phyloP scores from a whole-genome alignment of 2,797 vertebrate genomes.

The Cossypha caffra region DNA sequence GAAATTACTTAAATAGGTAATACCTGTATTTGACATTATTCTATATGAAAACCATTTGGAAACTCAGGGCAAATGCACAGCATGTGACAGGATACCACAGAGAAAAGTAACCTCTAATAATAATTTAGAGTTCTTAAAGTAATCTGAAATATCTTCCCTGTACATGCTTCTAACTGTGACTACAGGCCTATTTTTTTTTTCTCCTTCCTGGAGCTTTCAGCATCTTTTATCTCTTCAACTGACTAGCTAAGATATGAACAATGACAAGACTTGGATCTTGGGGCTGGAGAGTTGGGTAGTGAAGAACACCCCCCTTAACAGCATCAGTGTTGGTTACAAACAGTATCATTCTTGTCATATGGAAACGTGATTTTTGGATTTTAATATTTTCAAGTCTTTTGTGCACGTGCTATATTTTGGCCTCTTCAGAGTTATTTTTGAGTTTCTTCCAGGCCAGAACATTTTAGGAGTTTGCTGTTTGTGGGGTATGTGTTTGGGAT shows the following conservation, averaged over 20 bases:
- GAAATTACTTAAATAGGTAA: background rate
- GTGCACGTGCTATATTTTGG: background rate
- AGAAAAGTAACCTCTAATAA: background rate
- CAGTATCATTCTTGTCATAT: background rate
- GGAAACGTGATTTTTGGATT: background rate
- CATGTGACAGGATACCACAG: background rate
- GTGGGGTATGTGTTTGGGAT: background rate
- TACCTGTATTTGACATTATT: background rate
- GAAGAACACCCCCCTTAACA: background rate
- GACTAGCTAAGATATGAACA: background rate
- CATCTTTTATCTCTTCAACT: background rate
- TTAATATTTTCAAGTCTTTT: background rate
- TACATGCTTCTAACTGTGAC: background rate
- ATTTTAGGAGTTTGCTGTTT: background rate
- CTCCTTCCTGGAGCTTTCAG: background rate
- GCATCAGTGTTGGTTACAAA: background rate
- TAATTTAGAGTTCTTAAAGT: background rate
- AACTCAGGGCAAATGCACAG: background rate
- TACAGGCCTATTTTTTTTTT: background rate
- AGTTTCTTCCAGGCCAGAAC: background rate
- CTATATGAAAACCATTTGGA: background rate
- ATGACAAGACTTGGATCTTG: background rate
- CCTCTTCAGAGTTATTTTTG: background rate
- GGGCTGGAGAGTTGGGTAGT: accelerated
- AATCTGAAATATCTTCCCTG: background rate